A percentile compares a stretch with the other conserved stretches of the same genome.
Evolutionary conservation across 2,113 vertebrate genomes (phyloP).

Genomic region (Heterocephalus glaber): DNA sequence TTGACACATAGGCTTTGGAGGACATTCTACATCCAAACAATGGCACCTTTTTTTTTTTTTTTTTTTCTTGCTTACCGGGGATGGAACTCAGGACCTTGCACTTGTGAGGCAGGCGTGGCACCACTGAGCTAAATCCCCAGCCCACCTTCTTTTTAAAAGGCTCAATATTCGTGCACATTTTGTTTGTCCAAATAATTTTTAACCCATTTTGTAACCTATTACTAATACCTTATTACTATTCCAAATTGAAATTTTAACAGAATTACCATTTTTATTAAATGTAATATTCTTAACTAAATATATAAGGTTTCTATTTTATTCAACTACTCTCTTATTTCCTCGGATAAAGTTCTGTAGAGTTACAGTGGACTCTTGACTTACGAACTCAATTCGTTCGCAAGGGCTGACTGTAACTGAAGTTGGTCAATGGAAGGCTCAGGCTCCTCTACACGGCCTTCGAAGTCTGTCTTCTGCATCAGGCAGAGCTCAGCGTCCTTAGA

Average conservation of each 20-base stretch:
- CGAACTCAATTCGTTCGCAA: no score
- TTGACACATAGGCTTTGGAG: not conserved
- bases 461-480: no score
- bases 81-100: no score
- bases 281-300: not conserved
- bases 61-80: no score
- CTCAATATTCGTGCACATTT: not conserved
- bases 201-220: not conserved
- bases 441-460: no score
- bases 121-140: no score
- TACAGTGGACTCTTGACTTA: not conserved
- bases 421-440: no score
- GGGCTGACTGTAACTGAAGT: no score
- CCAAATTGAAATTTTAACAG: not conserved
- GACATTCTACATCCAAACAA: not conserved
- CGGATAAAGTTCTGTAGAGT: not conserved
- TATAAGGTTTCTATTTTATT: not conserved
- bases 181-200: constrained; percentile 4
- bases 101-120: no score
- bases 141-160: not conserved
- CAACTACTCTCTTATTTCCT: not conserved
- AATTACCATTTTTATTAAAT: not conserved
- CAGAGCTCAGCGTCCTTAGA: no score
- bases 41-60: not conserved
- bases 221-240: not conserved